Conservation (phyloP, 2,797 vertebrate species). For the Syndactyla subalaris region DNA sequence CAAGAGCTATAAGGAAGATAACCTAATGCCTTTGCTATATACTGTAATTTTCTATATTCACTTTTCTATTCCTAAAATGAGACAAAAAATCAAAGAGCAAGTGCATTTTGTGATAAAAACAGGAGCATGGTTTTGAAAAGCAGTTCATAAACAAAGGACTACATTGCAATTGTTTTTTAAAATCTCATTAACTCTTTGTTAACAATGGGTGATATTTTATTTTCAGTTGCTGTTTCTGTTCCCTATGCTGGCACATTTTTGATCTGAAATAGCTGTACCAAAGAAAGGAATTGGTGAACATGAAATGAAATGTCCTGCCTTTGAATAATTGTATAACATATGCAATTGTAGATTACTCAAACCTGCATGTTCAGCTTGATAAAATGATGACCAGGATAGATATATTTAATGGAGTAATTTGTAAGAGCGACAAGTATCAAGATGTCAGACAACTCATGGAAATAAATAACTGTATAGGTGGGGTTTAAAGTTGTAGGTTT, state of each 20-base stretch:
- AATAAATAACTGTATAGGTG: not conserved
- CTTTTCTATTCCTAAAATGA: not conserved
- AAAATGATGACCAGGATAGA: not conserved
- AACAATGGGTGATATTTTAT: not conserved
- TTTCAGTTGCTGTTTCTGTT: not conserved
- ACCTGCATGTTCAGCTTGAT: not conserved
- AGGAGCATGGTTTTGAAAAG: not conserved
- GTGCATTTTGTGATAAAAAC: not conserved
- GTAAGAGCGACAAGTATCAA: not conserved
- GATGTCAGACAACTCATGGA: not conserved
- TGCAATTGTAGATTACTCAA: not conserved
- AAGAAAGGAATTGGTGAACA: not conserved
- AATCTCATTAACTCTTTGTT: not conserved
- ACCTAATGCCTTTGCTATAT: not conserved
- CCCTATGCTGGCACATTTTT: not conserved
- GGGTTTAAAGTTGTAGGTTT: not conserved
- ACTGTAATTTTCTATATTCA: not conserved
- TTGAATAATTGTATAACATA: not conserved
- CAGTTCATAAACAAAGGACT: not conserved
- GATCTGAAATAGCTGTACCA: not conserved
- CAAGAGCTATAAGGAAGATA: not conserved
- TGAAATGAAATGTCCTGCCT: not conserved
- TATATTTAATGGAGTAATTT: not conserved
- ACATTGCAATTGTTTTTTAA: not conserved
- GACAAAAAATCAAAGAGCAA: not conserved